Percentiles rank a stretch among this genome's conserved stretches.
Evolutionary conservation across 1,140 invertebrate genomes (phyloP).

Genomic region (Cepaea nemoralis): DNA sequence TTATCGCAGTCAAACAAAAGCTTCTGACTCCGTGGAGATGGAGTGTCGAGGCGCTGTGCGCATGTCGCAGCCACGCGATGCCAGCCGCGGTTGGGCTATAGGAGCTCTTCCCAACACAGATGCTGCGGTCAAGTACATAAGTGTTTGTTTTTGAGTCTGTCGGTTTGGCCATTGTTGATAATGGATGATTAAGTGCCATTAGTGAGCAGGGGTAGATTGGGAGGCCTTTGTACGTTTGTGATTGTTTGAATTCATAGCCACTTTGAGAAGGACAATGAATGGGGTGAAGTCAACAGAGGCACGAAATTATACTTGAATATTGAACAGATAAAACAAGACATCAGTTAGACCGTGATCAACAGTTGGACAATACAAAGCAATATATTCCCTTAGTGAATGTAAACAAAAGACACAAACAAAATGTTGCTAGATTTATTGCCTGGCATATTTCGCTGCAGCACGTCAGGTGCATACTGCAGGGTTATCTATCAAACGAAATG

Average conservation of each 20-base stretch:
- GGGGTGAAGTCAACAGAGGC: too few species aligned
- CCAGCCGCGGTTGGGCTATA: neutral
- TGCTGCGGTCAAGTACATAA: neutral
- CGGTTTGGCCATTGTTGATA: neutral
- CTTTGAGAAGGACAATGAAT: too few species aligned
- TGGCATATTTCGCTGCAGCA: too few species aligned
- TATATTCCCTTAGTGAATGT: too few species aligned
- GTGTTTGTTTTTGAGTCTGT: neutral
- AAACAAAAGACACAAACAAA: too few species aligned
- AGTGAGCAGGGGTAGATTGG: neutral
- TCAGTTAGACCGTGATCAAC: too few species aligned
- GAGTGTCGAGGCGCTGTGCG: neutral
- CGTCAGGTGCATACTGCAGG: too few species aligned
- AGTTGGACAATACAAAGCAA: too few species aligned
- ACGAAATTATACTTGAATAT: too few species aligned
- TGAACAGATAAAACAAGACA: too few species aligned
- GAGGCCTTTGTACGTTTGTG: neutral
- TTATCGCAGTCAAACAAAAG: slow-evolving; percentile 14
- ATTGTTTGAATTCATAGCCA: neutral
- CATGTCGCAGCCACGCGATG: neutral
- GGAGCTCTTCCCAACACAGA: neutral
- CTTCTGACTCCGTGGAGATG: neutral
- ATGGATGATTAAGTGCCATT: neutral
- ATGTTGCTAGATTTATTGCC: too few species aligned
- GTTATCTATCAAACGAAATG: too few species aligned